Evolutionary conservation across 2,797 vertebrate genomes (phyloP).

Genomic region (Tympanoctomys barrerae): DNA sequence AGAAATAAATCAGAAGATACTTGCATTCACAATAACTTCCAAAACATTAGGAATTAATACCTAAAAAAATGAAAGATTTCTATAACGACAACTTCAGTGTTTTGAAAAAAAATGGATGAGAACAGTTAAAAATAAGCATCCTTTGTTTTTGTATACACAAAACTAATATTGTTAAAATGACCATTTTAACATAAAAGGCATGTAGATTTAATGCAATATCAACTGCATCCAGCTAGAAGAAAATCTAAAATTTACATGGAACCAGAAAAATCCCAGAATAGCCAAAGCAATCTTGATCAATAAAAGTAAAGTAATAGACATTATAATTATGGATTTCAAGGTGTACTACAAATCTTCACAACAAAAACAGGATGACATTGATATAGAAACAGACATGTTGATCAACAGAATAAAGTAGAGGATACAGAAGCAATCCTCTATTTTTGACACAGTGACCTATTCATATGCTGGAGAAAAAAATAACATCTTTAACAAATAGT

Average conservation of each 20-base stretch:
- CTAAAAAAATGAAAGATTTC: neutral
- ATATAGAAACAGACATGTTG: neutral
- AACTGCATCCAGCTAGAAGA: neutral
- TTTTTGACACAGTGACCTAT: neutral
- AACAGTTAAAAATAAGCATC: neutral
- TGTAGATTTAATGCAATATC: neutral
- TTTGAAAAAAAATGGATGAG: neutral
- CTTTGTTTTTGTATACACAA: neutral
- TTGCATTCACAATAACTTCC: neutral
- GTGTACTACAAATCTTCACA: neutral
- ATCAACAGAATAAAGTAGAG: neutral
- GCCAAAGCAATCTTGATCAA: neutral
- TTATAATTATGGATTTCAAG: neutral
- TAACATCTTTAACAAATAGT: neutral
- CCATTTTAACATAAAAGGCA: neutral
- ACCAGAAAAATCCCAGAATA: neutral
- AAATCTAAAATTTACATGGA: neutral
- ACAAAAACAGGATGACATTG: neutral
- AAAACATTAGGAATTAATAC: neutral
- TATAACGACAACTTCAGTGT: neutral
- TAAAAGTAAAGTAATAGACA: neutral
- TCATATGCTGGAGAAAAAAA: neutral
- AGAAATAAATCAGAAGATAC: neutral
- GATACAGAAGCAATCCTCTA: neutral
- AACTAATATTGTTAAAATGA: neutral